A percentile compares a stretch with the other conserved stretches of the same genome.
Conservation (phyloP, 2,888 invertebrate species). For the Tricholauxania praeusta region DNA sequence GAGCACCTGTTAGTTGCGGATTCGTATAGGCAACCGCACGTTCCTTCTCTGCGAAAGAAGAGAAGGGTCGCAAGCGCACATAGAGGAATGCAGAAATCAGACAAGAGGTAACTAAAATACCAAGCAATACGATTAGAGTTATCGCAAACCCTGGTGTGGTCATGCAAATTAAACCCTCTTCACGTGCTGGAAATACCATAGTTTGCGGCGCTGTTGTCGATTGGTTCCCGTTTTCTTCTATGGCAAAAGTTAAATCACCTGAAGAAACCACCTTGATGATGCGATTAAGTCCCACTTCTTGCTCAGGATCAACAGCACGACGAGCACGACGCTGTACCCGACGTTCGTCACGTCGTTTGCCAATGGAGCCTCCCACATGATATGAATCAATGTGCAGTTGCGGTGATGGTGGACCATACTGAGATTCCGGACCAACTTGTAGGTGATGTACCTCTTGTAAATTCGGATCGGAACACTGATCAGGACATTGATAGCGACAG, state of each 20-base stretch:
- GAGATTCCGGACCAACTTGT: constrained; percentile 71
- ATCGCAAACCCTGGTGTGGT: constrained; percentile 94
- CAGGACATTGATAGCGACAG: constrained; percentile 92
- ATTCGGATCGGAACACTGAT: constrained; percentile 83
- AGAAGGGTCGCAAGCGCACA: constrained; percentile 81
- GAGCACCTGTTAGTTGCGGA: constrained; percentile 60
- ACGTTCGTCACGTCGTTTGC: constrained; percentile 78
- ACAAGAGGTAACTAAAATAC: constrained; percentile 86
- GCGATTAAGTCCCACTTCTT: constrained; percentile 88
- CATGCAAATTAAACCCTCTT: constrained; percentile 87
- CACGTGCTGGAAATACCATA: constrained; percentile 78
- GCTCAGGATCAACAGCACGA: constrained; percentile 75
- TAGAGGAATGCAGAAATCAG: constrained; percentile 88
- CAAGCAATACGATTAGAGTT: constrained; percentile 84
- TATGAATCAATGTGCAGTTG: constrained; percentile 75
- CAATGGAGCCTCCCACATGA: constrained; percentile 72
- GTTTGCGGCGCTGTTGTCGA: constrained; percentile 74
- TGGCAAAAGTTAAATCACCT: constrained; percentile 86
- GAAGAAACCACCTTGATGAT: constrained; percentile 92
- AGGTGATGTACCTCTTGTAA: constrained; percentile 73
- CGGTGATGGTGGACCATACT: constrained; percentile 80
- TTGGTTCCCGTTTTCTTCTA: constrained; percentile 77
- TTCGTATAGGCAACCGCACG: constrained; percentile 66
- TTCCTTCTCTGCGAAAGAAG: constrained; percentile 68
- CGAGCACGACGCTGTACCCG: constrained; percentile 75